Conservation (phyloP, 2,888 invertebrate species). For the Drosophila seclusa region DNA sequence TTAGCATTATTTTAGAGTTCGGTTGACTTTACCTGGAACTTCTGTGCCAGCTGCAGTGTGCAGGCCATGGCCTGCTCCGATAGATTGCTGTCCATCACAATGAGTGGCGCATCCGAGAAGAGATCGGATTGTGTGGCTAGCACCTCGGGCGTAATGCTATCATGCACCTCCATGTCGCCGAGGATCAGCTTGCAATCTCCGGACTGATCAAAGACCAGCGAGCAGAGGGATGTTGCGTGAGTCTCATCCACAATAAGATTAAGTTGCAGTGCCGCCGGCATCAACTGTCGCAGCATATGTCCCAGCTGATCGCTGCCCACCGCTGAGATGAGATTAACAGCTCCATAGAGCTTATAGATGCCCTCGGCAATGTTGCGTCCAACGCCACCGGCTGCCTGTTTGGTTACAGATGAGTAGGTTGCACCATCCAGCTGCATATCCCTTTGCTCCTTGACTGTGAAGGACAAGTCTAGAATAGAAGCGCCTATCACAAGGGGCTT, state of each 20-base stretch:
- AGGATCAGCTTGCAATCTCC: constrained; percentile 93
- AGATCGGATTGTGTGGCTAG: constrained; percentile 87
- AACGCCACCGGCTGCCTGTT: constrained; percentile 93
- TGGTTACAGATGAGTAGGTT: constrained; percentile 89
- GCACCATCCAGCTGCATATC: constrained; percentile 91
- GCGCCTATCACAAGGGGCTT: constrained; percentile 90
- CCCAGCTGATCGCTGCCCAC: constrained; percentile 90
- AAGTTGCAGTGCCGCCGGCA: constrained; percentile 80
- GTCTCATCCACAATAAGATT: constrained; percentile 63
- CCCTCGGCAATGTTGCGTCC: constrained; percentile 96
- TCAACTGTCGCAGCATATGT: constrained; percentile 81
- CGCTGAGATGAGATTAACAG: constrained; percentile 90
- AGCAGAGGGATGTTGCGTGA: constrained; percentile 89
- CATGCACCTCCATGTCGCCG: constrained; percentile 94
- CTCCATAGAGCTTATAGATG: constrained; percentile 89
- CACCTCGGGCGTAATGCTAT: constrained; percentile 88
- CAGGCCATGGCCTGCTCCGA: constrained; percentile 88
- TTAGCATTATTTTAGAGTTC: neutral
- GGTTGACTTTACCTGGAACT: constrained; percentile 3
- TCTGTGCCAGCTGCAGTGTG: constrained; percentile 87
- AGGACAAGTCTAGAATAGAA: constrained; percentile 90
- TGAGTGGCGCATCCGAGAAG: constrained; percentile 88
- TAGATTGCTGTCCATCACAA: constrained; percentile 94
- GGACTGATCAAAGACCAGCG: constrained; percentile 89
- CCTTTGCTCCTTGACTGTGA: constrained; percentile 86